Evolutionary conservation across 2,797 vertebrate species (phyloP), one percentile per base, ranked within the genome.

Genomic region (Petrocephalus schoutedeni): DNA sequence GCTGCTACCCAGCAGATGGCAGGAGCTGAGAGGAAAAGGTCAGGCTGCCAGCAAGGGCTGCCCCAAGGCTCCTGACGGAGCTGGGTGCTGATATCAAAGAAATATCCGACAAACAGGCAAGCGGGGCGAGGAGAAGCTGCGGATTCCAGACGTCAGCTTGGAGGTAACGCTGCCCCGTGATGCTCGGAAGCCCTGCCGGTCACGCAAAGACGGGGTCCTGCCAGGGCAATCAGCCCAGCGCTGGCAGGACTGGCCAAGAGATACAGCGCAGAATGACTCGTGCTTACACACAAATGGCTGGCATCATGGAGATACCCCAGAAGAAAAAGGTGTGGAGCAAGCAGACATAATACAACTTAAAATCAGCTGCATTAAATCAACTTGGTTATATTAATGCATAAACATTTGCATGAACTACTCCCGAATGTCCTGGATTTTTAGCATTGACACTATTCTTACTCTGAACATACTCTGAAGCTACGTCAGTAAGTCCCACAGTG

Each of bases 1-100:
- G 36, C 36, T 45, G 71, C 71, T 77, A 77, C 71, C 36, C 32
- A 77, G 71, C 71, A 77, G 71, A 77, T 77, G 71, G 71, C 71
- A 77, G 71, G 71, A 77, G 71, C 36, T 45, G 71, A 45, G 54
- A n/a, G 8, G 49, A 53, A 23, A 53, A 83, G 80, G 80, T 83
- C 49, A 83, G n/a, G 49, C 80, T 83, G 45, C 49, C 80, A 83
- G 80, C 19, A n/a, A 83, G 49, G 80, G n/a, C n/a, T 49, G 9
- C 80, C 80, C 80, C 49, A 21, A 83, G 45, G 49, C 21, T 83
- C 49, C 80, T 53, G 80, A 54, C 80, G 23, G 80, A 5, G 45
- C 41, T 21, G 21, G 80, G n/a, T 51, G 49, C 36, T 5, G 80
- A 83, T 54, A 83, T 83, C 80, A 83, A 83, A 83, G 71, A 83